Evolutionary conservation across 2,888 invertebrate genomes (phyloP), one percentile per base, ranked within the genome.

Genomic region (Lagria hirta): DNA sequence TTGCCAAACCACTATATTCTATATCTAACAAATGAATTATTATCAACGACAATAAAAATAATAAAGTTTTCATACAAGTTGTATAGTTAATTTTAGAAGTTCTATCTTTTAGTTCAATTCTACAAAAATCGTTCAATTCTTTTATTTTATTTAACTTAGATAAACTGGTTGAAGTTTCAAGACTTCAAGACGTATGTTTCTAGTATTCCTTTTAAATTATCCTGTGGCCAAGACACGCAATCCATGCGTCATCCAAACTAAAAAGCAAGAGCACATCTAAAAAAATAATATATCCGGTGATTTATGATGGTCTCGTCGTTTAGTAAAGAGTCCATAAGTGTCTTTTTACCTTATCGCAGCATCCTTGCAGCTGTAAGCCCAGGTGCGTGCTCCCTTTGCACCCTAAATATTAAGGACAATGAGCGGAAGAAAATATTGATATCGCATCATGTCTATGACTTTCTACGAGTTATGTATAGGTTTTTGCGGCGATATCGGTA

Each of bases 291-390:
- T 56, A 45, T 54, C 36, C 33, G n/a, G 51, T 64, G 61, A 64
- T 62, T 62, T 63, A 64, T 61, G 60, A 4, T 12, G 21, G 53
- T 51, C 50, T 44, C 52, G 53, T 35, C 57, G 55, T 47, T 59
- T 47, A 54, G 52, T 45, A 41, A 28, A 49, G 43, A 43, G 34
- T 48, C 28, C 45, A 53, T 64, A 65, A 62, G 65, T 63, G 49
- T 53, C 54, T 54, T 53, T 64, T 65, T 65, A 60, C 58, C 61
- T 61, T 61, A 62, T 50, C 58, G 49, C 69, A 69, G 70, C 68
- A 67, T 66, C 68, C 65, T 58, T 66, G 70, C 70, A 70, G 70
- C 70, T 70, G 70, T 68, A 68, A 55, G 67, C 68, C 69, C 70
- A 70, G 69, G 70, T 70, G 70, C 68, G 66, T 65, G 66, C 62